A percentile compares a stretch with the other conserved stretches of the same genome.
These are phyloP conservation scores for Isoperla grammatica DNA, from an alignment of 2,888 invertebrate genomes.

Conservation along the genomic window DNA sequence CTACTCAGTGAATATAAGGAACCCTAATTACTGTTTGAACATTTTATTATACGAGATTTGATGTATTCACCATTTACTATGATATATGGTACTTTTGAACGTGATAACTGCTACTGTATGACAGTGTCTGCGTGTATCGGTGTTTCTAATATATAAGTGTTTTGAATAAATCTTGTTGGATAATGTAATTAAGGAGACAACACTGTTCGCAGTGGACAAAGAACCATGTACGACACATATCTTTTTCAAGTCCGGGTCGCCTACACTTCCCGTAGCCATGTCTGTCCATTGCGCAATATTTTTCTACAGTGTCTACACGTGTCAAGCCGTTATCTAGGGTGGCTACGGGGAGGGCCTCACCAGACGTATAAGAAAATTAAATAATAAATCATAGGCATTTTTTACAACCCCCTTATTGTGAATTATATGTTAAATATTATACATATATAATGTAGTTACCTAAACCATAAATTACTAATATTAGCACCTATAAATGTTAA, in stretches of 20 bases:
- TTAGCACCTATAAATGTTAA: background rate
- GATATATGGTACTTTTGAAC: too few species aligned
- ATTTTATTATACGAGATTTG: too few species aligned
- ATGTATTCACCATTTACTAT: too few species aligned
- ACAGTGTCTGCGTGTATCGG: too few species aligned
- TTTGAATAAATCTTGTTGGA: too few species aligned
- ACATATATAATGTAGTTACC: background rate
- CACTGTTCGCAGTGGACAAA: conserved; percentile 9
- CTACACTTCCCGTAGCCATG: conserved; percentile 31
- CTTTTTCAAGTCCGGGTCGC: conserved; percentile 27
- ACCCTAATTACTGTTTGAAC: too few species aligned
- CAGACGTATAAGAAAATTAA: conserved; percentile 1
- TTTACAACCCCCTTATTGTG: conserved; percentile 21
- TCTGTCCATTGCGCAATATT: conserved; percentile 30
- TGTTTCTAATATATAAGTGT: too few species aligned
- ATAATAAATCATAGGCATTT: conserved; percentile 10
- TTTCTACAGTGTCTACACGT: conserved; percentile 30
- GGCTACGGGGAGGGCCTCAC: conserved; percentile 31
- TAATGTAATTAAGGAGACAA: too few species aligned
- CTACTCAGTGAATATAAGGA: too few species aligned
- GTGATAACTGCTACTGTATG: too few species aligned
- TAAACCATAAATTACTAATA: background rate
- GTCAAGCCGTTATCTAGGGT: conserved; percentile 34
- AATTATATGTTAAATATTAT: background rate
- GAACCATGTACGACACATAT: conserved; percentile 32